phyloP scores from a whole-genome alignment of 2,797 vertebrate genomes.

The Simalia tracyae region DNA sequence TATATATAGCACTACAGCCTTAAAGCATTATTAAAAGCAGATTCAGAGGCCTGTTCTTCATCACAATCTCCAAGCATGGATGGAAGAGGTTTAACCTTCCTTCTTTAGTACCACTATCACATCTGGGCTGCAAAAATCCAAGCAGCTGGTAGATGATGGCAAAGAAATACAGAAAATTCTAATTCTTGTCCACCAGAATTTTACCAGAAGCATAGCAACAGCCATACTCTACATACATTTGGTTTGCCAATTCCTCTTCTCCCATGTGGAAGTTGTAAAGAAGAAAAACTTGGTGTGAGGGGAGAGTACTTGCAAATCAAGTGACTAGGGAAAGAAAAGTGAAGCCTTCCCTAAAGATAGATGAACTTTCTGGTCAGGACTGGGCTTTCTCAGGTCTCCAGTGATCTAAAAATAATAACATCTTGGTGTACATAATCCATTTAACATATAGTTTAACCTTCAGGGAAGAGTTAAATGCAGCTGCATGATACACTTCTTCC shows the following conservation, averaged over 20 bases:
- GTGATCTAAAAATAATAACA: neutral
- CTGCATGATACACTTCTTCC: neutral
- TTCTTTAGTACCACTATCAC: neutral
- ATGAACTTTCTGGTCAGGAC: neutral
- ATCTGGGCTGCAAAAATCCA: neutral
- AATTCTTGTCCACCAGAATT: neutral
- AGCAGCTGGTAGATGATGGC: neutral
- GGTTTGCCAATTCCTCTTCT: neutral
- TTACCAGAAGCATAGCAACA: neutral
- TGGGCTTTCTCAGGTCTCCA: neutral
- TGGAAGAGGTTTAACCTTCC: neutral
- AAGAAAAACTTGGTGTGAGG: neutral
- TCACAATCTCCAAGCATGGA: neutral
- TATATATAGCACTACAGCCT: neutral
- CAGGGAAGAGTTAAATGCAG: neutral
- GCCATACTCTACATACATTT: neutral
- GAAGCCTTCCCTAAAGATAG: neutral
- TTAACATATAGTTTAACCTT: neutral
- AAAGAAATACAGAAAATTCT: neutral
- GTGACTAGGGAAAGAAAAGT: neutral
- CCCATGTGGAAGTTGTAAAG: neutral
- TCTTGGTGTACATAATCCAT: neutral
- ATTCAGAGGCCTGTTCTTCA: neutral
- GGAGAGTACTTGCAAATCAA: neutral
- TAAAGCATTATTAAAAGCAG: neutral